phyloP scores from a whole-genome alignment of 1,140 invertebrate species.

The Frieseomelitta varia region DNA sequence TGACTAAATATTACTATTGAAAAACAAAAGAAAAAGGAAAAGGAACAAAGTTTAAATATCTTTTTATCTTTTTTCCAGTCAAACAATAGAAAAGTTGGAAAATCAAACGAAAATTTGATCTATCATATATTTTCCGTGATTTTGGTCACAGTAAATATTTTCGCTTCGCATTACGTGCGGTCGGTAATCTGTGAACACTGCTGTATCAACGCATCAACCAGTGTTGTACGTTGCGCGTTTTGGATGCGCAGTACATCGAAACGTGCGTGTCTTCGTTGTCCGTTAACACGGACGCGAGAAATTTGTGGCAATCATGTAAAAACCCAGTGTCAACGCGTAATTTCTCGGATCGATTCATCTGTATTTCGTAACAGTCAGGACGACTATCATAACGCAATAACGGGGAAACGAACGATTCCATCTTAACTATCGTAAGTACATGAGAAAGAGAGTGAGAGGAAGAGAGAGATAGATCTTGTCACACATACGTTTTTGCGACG shows the following conservation, averaged over 20 bases:
- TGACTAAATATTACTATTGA: too few species aligned
- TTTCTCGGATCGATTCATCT: neutral
- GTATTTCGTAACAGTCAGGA: neutral
- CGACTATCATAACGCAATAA: neutral
- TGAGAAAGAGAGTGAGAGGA: neutral
- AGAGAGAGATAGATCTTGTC: neutral
- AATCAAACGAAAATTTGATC: neutral
- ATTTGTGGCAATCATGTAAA: constrained; percentile 49
- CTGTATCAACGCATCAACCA: neutral
- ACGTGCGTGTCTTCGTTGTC: constrained; percentile 57
- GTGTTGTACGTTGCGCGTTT: constrained; percentile 29
- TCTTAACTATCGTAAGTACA: neutral
- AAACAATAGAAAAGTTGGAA: neutral
- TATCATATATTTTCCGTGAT: neutral
- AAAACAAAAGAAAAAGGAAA: neutral
- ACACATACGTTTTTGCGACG: constrained; percentile 12
- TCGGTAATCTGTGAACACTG: constrained; percentile 7
- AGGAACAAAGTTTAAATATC: neutral
- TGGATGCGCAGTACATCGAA: constrained; percentile 46
- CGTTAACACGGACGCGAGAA: constrained; percentile 49
- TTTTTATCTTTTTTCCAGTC: neutral
- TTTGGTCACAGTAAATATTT: neutral
- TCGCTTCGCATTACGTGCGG: neutral
- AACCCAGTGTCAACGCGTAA: constrained; percentile 9
- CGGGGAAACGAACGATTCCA: neutral